Conservation (phyloP, 2,888 invertebrate species). For the Pyrrhia umbra region DNA sequence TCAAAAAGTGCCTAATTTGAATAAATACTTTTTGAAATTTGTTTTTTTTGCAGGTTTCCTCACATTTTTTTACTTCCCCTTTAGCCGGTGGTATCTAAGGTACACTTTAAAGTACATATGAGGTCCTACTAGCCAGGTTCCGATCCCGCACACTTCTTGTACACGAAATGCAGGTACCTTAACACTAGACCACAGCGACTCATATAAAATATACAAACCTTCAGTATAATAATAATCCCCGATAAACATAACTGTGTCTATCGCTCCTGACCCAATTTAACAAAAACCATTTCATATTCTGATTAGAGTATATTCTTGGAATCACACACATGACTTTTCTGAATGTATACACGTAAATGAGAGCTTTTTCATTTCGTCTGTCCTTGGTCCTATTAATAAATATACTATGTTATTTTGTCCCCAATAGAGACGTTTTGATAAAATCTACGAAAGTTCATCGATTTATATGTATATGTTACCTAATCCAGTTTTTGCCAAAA, state of each 20-base stretch:
- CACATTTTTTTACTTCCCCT: no score
- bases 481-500: slow-evolving; percentile 9
- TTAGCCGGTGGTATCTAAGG: no score
- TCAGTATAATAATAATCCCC: background rate
- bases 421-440: background rate
- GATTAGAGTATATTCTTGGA: background rate
- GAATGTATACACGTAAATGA: background rate
- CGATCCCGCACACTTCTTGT: no score
- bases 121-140: no score
- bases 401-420: background rate
- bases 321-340: background rate
- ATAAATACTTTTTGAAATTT: no score
- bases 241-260: background rate
- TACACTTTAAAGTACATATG: no score
- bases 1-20: no score
- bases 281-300: slow-evolving; percentile 15
- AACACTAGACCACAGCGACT: no score
- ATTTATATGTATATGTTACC: background rate
- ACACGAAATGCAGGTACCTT: no score
- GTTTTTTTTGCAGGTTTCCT: no score
- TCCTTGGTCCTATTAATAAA: background rate
- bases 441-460: background rate
- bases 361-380: slow-evolving; percentile 12
- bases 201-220: no score
- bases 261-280: background rate